Conservation (phyloP, 2,888 invertebrate genomes). For the Notodonta dromedarius region DNA sequence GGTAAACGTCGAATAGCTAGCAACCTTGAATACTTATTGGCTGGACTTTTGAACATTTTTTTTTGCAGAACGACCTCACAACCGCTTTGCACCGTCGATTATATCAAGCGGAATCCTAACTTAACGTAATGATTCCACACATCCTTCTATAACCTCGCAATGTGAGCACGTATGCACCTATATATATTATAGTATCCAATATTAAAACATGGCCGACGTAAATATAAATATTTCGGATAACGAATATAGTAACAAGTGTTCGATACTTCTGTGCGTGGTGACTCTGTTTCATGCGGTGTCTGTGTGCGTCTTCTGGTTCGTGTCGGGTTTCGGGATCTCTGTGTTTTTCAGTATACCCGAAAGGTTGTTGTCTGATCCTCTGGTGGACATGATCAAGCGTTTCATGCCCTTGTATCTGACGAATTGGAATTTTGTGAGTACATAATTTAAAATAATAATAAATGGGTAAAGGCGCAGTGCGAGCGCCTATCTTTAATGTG, state of each 20-base stretch:
- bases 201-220: background rate
- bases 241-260: background rate
- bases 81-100: too few species aligned
- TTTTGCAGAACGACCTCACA: too few species aligned
- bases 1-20: too few species aligned
- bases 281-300: constrained; percentile 21
- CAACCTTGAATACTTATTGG: too few species aligned
- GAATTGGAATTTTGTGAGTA: constrained; percentile 64
- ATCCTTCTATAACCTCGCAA: background rate
- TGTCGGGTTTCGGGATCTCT: constrained; percentile 17
- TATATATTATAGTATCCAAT: background rate
- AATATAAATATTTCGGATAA: background rate
- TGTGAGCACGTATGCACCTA: background rate
- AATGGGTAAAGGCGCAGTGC: too few species aligned
- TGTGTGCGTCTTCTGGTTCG: constrained; percentile 13
- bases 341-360: constrained; percentile 22
- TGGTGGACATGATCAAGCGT: constrained; percentile 38
- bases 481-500: too few species aligned
- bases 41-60: too few species aligned
- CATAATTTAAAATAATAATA: too few species aligned
- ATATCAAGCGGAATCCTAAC: too few species aligned
- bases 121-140: background rate
- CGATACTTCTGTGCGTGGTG: background rate
- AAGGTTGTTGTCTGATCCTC: constrained; percentile 30
- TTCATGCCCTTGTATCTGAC: constrained; percentile 51